Evolutionary conservation across 2,797 vertebrate genomes (phyloP), one percentile per base, ranked within the genome.

Genomic region (Fistularia tabacaria): DNA sequence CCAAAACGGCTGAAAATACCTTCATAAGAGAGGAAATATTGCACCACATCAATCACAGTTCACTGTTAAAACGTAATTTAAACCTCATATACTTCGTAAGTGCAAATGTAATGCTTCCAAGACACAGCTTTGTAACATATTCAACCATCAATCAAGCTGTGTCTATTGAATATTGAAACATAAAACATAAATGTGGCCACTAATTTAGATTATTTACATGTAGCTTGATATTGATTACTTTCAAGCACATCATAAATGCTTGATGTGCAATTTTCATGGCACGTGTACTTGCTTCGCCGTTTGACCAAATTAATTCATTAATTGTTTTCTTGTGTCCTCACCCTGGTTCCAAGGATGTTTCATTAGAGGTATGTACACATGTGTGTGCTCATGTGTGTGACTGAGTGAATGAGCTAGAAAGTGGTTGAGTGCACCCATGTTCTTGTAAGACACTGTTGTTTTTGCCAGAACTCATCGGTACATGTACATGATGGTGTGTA

Each of bases 281-380:
- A 51, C 25, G 56, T 61, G 52, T 38, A 71, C 57, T 54, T 49
- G 74, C 79, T 83, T 68, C 52, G 54, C 57, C 78, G 66, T 74
- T 74, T 71, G 61, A 65, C 71, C 73, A 71, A 65, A 88, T 89
- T 89, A 89, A 79, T 83, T 87, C 87, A 86, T 88, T 85, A 87
- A 85, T 89, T 86, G 79, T 88, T 88, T 85, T 76, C 71, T 81
- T 66, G 71, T 80, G 66, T 83, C 70, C 75, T 86, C 80, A 56
- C 76, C 73, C 63, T 77, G 71, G 80, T 82, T 76, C 82, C 79
- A 73, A 77, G 66, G 79, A 73, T 77, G 71, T 76, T 81, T 70
- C 75, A 76, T 59, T 66, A 77, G 82, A 81, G 77, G 81, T 69
- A 54, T 51, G 13, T 57, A 66, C 61, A 40, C 64, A 59, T 52